Evolutionary conservation across 2,888 invertebrate species (phyloP).

Genomic region (Kryphioiulus occultus): DNA sequence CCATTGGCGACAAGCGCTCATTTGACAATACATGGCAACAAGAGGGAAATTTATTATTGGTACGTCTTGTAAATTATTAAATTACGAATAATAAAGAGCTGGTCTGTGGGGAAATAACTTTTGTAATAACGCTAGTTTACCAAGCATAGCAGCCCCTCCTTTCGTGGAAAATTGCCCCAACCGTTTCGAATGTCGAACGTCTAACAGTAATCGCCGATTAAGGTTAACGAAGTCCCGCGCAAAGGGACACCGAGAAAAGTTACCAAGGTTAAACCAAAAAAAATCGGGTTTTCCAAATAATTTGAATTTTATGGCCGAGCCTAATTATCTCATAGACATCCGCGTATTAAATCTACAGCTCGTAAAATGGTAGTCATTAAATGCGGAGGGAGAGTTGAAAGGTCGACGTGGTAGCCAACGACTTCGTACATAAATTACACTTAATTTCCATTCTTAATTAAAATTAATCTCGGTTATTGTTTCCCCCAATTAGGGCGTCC

Average conservation of each 20-base stretch:
- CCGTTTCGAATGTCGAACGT: not conserved
- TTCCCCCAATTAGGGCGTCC: constrained; percentile 25
- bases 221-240: not conserved
- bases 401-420: constrained; percentile 21
- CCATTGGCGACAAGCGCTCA: no score
- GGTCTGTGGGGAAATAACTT: no score
- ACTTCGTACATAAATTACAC: not conserved
- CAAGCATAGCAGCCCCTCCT: no score
- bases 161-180: no score
- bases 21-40: no score
- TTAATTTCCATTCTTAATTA: constrained; percentile 36
- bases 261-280: not conserved
- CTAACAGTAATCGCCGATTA: not conserved
- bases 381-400: not conserved
- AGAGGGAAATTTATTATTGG: no score
- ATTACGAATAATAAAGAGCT: no score
- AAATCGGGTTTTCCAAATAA: not conserved
- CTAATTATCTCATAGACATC: constrained; percentile 40
- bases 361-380: constrained; percentile 23
- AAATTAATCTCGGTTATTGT: constrained; percentile 35
- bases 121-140: no score
- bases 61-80: no score
- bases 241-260: not conserved
- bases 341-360: constrained; percentile 1
- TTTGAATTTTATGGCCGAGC: not conserved